Conservation (phyloP, 2,888 invertebrate species). For the Alcis repandata region DNA sequence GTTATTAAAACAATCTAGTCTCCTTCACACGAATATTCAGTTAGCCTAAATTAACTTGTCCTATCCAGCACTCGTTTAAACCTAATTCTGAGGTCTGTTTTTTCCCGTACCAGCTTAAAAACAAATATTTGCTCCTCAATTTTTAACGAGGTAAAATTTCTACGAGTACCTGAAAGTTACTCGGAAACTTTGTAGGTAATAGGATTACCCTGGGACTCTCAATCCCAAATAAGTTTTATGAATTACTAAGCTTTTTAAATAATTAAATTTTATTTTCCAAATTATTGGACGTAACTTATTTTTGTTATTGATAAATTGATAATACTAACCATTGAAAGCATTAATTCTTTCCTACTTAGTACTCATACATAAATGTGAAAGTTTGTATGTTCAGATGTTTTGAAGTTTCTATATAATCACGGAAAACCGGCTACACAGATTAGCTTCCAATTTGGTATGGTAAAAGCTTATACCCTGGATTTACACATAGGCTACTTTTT, state of each 20-base stretch:
- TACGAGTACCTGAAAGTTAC: slow-evolving; percentile 21
- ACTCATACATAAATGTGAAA: background rate
- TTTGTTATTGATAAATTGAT: slow-evolving; percentile 13
- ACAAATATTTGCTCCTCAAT: slow-evolving; percentile 19
- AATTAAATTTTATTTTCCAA: slow-evolving; percentile 11
- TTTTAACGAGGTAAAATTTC: slow-evolving; percentile 23
- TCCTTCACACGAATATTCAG: too few relatives aligned
- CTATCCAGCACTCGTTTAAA: too few relatives aligned
- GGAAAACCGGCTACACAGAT: too few relatives aligned
- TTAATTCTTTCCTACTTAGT: too few relatives aligned
- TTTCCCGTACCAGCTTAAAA: background rate
- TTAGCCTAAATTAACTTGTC: too few relatives aligned
- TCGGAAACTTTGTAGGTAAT: slow-evolving; percentile 16
- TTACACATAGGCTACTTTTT: too few relatives aligned
- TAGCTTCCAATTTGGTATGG: too few relatives aligned
- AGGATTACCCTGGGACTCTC: slow-evolving; percentile 17
- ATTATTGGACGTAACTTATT: background rate
- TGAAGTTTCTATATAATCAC: too few relatives aligned
- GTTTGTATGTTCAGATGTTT: too few relatives aligned
- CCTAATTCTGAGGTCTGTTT: background rate
- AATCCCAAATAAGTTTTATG: slow-evolving; percentile 6
- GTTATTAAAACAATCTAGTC: too few relatives aligned
- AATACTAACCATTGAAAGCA: background rate
- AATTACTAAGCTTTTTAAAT: slow-evolving; percentile 17
- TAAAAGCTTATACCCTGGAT: too few relatives aligned